Percentiles rank a stretch among this genome's conserved stretches.
Conservation (phyloP, 2,888 invertebrate species). For the Leptopterna dolabrata region DNA sequence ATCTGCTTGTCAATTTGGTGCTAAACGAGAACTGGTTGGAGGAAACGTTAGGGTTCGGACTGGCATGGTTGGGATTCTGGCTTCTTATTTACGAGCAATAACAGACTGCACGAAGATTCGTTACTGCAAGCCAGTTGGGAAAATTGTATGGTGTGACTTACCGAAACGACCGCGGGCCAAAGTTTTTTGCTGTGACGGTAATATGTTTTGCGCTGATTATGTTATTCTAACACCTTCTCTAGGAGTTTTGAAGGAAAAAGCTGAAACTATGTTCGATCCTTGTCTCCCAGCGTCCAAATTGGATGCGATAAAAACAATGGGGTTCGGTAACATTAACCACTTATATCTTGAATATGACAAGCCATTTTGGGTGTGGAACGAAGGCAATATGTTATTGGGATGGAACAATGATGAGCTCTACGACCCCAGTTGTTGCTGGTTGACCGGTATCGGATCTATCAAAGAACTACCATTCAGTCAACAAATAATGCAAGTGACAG, state of each 20-base stretch:
- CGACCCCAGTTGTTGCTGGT: constrained; percentile 72
- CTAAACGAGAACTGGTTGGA: constrained; percentile 76
- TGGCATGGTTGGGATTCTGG: constrained; percentile 76
- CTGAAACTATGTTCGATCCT: constrained; percentile 79
- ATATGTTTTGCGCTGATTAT: constrained; percentile 78
- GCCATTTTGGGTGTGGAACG: constrained; percentile 80
- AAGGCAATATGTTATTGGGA: constrained; percentile 76
- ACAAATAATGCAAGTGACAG: constrained; percentile 78
- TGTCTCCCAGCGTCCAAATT: constrained; percentile 77
- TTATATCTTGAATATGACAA: constrained; percentile 80
- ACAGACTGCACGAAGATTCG: constrained; percentile 67
- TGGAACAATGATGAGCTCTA: constrained; percentile 77
- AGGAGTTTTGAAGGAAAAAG: constrained; percentile 82
- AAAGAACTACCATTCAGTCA: constrained; percentile 76
- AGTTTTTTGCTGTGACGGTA: constrained; percentile 78
- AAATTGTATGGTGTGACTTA: constrained; percentile 48
- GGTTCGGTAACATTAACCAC: constrained; percentile 82
- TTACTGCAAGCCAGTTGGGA: constrained; percentile 55
- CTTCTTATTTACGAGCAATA: constrained; percentile 74
- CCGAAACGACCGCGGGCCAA: constrained; percentile 38
- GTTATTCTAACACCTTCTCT: constrained; percentile 82
- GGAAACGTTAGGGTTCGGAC: constrained; percentile 74
- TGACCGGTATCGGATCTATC: constrained; percentile 76
- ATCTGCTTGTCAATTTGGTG: constrained; percentile 77
- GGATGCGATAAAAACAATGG: constrained; percentile 74